These are phyloP conservation scores for Galerucella pusilla DNA, from an alignment of 2,888 invertebrate genomes.

Conservation along the genomic window DNA sequence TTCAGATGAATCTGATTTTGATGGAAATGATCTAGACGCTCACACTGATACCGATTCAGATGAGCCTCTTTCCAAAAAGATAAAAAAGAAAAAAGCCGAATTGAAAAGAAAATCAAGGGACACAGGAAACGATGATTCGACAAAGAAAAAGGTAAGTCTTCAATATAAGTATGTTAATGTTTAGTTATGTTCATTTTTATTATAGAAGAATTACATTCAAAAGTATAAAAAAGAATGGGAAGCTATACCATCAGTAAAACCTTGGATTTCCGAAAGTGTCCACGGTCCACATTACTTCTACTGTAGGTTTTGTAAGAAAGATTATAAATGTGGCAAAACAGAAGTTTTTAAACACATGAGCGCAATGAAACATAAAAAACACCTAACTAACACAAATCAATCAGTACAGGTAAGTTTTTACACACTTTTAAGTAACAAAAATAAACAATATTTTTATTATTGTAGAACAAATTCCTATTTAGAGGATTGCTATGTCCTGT, in stretches of 20 bases:
- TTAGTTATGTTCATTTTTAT: conserved; percentile 13
- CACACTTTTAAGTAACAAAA: too few species aligned
- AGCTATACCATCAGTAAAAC: conserved; percentile 59
- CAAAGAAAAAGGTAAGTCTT: conserved; percentile 47
- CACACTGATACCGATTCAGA: conserved; percentile 48
- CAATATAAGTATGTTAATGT: neutral
- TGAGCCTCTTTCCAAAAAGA: conserved; percentile 52
- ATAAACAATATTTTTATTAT: conserved; percentile 12
- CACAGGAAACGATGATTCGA: conserved; percentile 36
- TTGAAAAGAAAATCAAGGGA: conserved; percentile 36
- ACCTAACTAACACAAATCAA: conserved; percentile 48
- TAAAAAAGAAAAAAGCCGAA: conserved; percentile 46
- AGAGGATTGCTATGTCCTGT: conserved; percentile 61
- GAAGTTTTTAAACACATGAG: conserved; percentile 62
- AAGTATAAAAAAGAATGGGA: conserved; percentile 63
- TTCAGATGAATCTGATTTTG: conserved; percentile 52
- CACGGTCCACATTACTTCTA: conserved; percentile 61
- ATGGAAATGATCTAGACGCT: conserved; percentile 47
- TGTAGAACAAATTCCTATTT: conserved; percentile 60
- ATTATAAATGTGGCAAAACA: conserved; percentile 61
- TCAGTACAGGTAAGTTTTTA: conserved; percentile 48
- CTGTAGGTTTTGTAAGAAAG: conserved; percentile 62
- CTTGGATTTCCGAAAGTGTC: conserved; percentile 61
- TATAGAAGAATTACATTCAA: conserved; percentile 55
- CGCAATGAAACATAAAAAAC: conserved; percentile 59